phyloP scores from a whole-genome alignment of 2,888 invertebrate species.

The Cryptocephalus moraei region DNA sequence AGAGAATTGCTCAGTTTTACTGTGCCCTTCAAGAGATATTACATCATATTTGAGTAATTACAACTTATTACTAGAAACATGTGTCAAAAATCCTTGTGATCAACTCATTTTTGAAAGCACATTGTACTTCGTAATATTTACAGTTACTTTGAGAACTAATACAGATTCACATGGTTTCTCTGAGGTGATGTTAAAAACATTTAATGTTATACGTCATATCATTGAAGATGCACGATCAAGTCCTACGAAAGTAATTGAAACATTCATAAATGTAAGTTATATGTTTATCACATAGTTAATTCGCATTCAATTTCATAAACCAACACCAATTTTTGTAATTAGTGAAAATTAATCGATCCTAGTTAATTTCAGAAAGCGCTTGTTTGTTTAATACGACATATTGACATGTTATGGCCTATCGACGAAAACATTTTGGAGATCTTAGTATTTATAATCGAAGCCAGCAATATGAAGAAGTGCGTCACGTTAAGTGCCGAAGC shows the following conservation, averaged over 20 bases:
- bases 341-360: background rate
- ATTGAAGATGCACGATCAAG: conserved; percentile 6
- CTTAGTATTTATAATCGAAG: conserved; percentile 17
- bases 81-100: background rate
- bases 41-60: too few relatives aligned
- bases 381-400: conserved; percentile 9
- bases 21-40: background rate
- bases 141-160: too few relatives aligned
- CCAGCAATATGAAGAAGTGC: conserved; percentile 24
- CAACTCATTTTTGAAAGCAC: background rate
- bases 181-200: conserved; percentile 2
- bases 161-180: background rate
- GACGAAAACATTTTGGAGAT: conserved; percentile 11
- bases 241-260: conserved; percentile 18
- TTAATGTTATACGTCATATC: conserved; percentile 1
- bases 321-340: too few relatives aligned
- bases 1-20: conserved; percentile 9
- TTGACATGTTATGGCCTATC: conserved; percentile 7
- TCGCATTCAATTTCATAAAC: too few relatives aligned
- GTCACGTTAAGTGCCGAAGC: conserved; percentile 17
- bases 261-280: conserved; percentile 22
- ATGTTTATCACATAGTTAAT: background rate
- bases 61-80: background rate
- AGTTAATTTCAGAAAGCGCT: conserved; percentile 14
- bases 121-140: too few relatives aligned